Evolutionary conservation across 1,140 invertebrate genomes (phyloP), one percentile per base, ranked within the genome.

Genomic region (Metopolophium dirhodum): DNA sequence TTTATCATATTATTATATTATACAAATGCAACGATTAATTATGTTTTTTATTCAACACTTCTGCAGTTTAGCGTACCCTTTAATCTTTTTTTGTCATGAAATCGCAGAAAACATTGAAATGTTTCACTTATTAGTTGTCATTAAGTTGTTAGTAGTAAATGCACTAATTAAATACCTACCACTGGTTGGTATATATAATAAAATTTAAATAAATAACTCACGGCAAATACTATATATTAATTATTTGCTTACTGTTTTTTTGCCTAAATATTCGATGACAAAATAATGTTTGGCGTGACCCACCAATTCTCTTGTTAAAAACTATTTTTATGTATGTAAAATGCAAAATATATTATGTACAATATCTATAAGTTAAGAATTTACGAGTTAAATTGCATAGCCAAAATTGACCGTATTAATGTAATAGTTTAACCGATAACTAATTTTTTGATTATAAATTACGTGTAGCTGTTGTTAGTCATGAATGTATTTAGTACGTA

Each of bases 31-130:
- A 20, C 61, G 61, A 77, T 77, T 77, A 77, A 77, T 77, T 77
- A n/a, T 77, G n/a, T 77, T 77, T 77, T 68, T 77, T 77, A n/a
- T 77, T 77, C 61, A 77, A 77, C 30, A 77, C n/a, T n/a, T 77
- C n/a, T n/a, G 30, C 14, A 77, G 30, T n/a, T 77, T n/a, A 77
- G 4, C 6, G 11, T 77, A 14, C n/a, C 14, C 14, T 77, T 77
- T 77, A n/a, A 77, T 77, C 30, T n/a, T 68, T 77, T n/a, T n/a
- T 77, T 77, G 30, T 77, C 61, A 23, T 6, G 61, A 77, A 77
- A 77, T 77, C 4, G 14, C 61, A 18, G 14, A n/a, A n/a, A 7
- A n/a, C 14, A 77, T 77, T n/a, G n/a, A 77, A n/a, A 77, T 77
- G 14, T 77, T 77, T 77, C 61, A 77, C 30, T 30, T 61, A 61